Percentiles rank a stretch among this genome's conserved stretches.
Evolutionary conservation across 2,797 vertebrate genomes (phyloP).

Genomic region (Danio kyathit): DNA sequence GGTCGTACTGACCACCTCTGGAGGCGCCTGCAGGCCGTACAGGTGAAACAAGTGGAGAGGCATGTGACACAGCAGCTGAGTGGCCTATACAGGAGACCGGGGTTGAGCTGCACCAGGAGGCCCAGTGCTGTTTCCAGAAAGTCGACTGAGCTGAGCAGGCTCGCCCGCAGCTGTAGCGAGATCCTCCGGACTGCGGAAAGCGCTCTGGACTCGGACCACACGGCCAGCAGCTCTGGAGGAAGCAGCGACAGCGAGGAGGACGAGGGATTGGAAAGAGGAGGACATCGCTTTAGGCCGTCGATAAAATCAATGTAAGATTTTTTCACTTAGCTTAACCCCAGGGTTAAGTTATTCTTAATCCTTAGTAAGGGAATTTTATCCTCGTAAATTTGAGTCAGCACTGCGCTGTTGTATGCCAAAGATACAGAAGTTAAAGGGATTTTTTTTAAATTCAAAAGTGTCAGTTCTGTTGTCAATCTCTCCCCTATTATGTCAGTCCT

Average conservation of each 20-base stretch:
- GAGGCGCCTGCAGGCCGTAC: conserved; percentile 70
- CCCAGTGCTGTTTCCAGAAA: conserved; percentile 11
- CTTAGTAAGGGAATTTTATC: not conserved
- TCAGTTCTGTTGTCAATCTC: not conserved
- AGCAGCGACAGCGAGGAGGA: conserved; percentile 57
- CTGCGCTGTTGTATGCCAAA: not conserved
- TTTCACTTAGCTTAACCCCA: not conserved
- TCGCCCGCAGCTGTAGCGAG: conserved; percentile 69
- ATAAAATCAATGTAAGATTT: conserved; percentile 54
- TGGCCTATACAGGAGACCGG: conserved; percentile 58
- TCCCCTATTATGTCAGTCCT: not conserved
- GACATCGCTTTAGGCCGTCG: not conserved
- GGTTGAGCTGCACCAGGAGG: conserved; percentile 41
- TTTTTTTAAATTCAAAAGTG: not conserved
- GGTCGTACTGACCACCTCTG: conserved; percentile 64
- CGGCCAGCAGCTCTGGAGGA: conserved; percentile 69
- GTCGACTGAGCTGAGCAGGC: conserved; percentile 62
- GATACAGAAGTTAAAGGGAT: not conserved
- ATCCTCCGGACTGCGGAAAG: conserved; percentile 66
- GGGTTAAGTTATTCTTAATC: not conserved
- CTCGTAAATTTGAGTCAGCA: not conserved
- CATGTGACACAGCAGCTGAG: conserved; percentile 71
- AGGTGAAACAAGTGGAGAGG: conserved; percentile 73
- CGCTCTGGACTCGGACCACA: conserved; percentile 74
- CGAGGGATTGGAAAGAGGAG: not conserved